Evolutionary conservation across 2,113 vertebrate species (phyloP), one percentile per base, ranked within the genome.

Genomic region (Eupsittula cactorum): DNA sequence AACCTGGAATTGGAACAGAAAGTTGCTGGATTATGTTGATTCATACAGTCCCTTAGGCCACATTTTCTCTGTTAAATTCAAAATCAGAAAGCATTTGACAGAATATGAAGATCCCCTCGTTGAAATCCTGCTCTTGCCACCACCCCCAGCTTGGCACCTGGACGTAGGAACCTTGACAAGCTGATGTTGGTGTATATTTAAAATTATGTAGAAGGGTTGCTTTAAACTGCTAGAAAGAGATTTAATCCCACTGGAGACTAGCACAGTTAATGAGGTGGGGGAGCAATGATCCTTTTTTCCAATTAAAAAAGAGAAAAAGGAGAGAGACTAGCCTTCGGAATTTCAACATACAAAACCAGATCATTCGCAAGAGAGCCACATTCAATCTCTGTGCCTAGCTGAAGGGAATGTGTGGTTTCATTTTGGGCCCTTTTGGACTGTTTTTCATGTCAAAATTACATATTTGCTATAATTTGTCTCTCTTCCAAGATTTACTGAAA

Each of bases 401-500:
- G 67, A 81, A 94, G 88, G 59, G 91, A 95, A 67, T 76, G 71
- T 95, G 83, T 91, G 90, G 71, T 94, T 97, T 94, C 41, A 70
- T 76, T 92, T 95, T 6, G 23, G 37, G 85, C 47, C 63, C 75
- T 67, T 83, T 89, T 69, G 84, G 63, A 82, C 78, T 63, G 63
- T 82, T 94, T 93, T 94, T 94, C 88, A 94, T 82, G 86, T 96
- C 92, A 97, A 92, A 95, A 90, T 84, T 95, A 77, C 82, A 52
- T 82, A 93, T 93, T 97, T 96, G 65, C 65, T 96, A 52, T 81
- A 77, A 85, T 96, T 95, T 87, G 80, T 95, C 44, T 24, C 88
- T 92, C 64, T 92, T 95, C 90, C 92, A 96, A 91, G 80, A 68
- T 91, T 92, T 91, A 88, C 95, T 79, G 90, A 96, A 97, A 94